These are phyloP conservation scores for Aleiodes sp. DNA, from an alignment of 1,140 invertebrate genomes.

Conservation along the genomic window DNA sequence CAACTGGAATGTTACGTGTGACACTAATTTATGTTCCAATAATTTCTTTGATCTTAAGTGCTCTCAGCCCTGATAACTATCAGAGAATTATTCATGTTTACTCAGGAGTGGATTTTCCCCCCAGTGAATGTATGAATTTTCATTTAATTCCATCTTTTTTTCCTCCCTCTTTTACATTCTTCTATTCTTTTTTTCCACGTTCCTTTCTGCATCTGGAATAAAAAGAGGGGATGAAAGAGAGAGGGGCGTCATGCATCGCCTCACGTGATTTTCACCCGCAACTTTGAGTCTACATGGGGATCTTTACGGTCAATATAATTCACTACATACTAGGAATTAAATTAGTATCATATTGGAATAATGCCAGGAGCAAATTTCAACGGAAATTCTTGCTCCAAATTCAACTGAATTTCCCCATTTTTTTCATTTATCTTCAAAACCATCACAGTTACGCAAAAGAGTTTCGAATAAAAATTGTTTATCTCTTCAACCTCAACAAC, in stretches of 20 bases:
- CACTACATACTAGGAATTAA: conserved; percentile 45
- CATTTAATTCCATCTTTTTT: not conserved
- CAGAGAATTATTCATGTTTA: conserved; percentile 15
- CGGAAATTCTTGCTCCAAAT: too few species aligned
- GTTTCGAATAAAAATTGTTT: too few species aligned
- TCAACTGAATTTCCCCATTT: too few species aligned
- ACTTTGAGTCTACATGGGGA: conserved; percentile 34
- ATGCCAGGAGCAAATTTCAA: too few species aligned
- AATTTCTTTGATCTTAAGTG: conserved; percentile 12
- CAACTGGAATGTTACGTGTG: not conserved
- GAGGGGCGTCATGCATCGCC: conserved; percentile 55
- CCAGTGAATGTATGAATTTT: conserved; percentile 7
- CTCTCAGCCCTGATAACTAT: not conserved
- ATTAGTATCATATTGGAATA: conserved; percentile 58
- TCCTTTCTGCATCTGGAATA: not conserved
- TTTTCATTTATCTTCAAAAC: too few species aligned
- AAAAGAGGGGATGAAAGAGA: conserved; percentile 27
- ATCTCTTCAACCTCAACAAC: too few species aligned
- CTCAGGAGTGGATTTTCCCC: not conserved
- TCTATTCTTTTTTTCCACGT: not conserved
- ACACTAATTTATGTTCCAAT: not conserved
- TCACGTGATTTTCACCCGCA: not conserved
- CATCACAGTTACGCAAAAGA: too few species aligned
- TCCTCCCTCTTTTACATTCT: not conserved
- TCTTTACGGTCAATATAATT: conserved; percentile 56